A percentile compares a stretch with the other conserved stretches of the same genome.
These are phyloP conservation scores for Drosophila tani DNA, from an alignment of 1,140 invertebrate species.

Conservation along the genomic window DNA sequence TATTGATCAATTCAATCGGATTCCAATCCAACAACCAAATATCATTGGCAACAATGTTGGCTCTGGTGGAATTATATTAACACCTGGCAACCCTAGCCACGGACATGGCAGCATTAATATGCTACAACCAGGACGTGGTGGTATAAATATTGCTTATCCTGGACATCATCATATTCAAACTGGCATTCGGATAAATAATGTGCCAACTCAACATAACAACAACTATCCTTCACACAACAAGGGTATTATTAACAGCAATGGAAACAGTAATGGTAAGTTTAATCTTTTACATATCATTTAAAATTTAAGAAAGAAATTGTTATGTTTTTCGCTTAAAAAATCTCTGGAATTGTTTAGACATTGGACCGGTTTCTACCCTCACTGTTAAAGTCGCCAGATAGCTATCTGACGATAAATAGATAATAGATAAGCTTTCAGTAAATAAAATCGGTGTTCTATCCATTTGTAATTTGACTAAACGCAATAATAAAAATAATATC, in stretches of 20 bases:
- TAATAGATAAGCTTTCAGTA: too few relatives aligned
- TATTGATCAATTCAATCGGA: conserved; percentile 81
- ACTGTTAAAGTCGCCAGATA: too few relatives aligned
- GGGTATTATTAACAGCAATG: conserved; percentile 62
- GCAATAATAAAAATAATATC: too few relatives aligned
- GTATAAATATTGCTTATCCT: conserved; percentile 63
- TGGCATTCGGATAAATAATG: conserved; percentile 84
- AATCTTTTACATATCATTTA: conserved; percentile 6
- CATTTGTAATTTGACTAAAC: too few relatives aligned
- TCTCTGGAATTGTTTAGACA: too few relatives aligned
- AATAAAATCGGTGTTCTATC: too few relatives aligned
- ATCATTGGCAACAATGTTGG: conserved; percentile 66
- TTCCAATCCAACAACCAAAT: conserved; percentile 77
- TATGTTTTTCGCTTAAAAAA: too few relatives aligned
- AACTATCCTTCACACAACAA: conserved; percentile 72
- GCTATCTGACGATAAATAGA: too few relatives aligned
- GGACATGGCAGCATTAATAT: conserved; percentile 80
- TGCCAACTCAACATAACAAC: conserved; percentile 75
- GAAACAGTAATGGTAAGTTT: conserved; percentile 68
- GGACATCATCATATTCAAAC: conserved; percentile 77
- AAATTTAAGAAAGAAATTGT: too few relatives aligned
- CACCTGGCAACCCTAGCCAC: conserved; percentile 71
- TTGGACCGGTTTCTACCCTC: too few relatives aligned
- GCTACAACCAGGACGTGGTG: conserved; percentile 62
- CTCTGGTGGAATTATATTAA: conserved; percentile 60